Conservation (phyloP, 2,113 vertebrate species). For the Bos taurus region ARS-UCD2.0 NC_037332.1:40008001-40008500, state of each 20-base stretch:
- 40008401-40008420: neutral
- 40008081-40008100: too few relatives aligned
- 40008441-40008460: neutral
- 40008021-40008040: too few relatives aligned
- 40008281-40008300: neutral
- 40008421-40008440: neutral
- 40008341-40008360: slow-evolving; percentile 48
- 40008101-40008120: neutral
- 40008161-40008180: neutral
- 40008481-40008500: neutral
- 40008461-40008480: neutral
- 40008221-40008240: neutral
- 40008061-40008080: too few relatives aligned
- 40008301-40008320: neutral
- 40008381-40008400: slow-evolving; percentile 12
- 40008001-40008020: too few relatives aligned
- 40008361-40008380: slow-evolving; percentile 37
- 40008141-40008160: neutral
- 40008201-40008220: neutral
- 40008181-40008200: neutral
- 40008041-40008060: too few relatives aligned
- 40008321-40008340: slow-evolving; percentile 7
- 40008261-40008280: neutral
- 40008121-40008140: neutral
- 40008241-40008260: neutral